phyloP scores from a whole-genome alignment of 2,797 vertebrate genomes.

The Nyctalus aviator region DNA sequence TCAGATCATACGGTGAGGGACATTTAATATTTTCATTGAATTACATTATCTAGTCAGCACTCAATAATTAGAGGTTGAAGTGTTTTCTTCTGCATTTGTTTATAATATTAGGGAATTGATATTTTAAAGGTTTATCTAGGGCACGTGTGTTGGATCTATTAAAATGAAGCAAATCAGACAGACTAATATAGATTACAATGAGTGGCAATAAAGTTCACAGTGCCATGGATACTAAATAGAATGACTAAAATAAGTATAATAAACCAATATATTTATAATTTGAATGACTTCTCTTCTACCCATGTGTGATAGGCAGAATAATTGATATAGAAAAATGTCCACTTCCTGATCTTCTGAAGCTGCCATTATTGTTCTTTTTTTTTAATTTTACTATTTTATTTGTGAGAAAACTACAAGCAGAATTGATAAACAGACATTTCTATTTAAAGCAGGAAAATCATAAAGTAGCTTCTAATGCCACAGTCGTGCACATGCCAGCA shows the following conservation, averaged over 20 bases:
- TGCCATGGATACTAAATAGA: neutral
- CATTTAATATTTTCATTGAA: neutral
- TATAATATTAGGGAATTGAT: neutral
- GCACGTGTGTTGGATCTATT: neutral
- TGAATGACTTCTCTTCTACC: neutral
- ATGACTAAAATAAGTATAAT: neutral
- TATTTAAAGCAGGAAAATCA: slow-evolving; percentile 98
- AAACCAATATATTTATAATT: neutral
- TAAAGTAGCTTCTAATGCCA: slow-evolving; percentile 97
- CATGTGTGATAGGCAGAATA: neutral
- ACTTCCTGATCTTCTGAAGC: neutral
- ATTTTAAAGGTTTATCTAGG: neutral
- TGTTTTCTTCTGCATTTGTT: neutral
- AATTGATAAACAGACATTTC: slow-evolving; percentile 99
- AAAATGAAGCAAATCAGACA: neutral
- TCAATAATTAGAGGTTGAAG: neutral
- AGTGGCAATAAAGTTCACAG: neutral
- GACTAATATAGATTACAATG: neutral
- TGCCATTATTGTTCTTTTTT: neutral
- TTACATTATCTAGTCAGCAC: neutral
- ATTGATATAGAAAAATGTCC: neutral
- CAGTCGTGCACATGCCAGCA: slow-evolving; percentile 99
- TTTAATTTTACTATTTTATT: slow-evolving; percentile 99
- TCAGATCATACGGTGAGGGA: neutral
- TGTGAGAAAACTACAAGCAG: slow-evolving; percentile 99